Conservation (phyloP, 2,797 vertebrate genomes). For the Pteronotus mesoamericanus region DNA sequence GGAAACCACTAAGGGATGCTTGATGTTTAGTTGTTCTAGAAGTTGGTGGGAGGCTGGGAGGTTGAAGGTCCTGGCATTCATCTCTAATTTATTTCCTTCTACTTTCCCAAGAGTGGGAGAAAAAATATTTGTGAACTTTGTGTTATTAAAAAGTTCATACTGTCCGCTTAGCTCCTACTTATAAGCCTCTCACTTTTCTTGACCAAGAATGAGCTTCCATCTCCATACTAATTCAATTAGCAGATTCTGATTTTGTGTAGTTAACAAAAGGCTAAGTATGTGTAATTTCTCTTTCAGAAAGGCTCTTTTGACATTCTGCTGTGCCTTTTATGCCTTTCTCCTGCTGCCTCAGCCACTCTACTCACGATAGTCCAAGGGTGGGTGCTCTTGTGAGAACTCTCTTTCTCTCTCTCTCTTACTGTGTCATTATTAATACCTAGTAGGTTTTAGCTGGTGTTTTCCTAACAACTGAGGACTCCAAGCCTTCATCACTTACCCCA, state of each 20-base stretch:
- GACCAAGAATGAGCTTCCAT: background rate
- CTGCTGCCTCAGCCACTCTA: accelerated
- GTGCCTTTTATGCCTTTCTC: background rate
- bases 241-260: background rate
- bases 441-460: background rate
- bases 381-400: background rate
- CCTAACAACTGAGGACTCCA: background rate
- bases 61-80: slow-evolving; percentile 71
- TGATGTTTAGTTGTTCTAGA: slow-evolving; percentile 74
- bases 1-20: slow-evolving; percentile 59
- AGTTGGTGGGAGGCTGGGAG: slow-evolving; percentile 68
- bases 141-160: slow-evolving; percentile 54
- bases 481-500: background rate
- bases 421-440: background rate
- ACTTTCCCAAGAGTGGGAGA: slow-evolving; percentile 72
- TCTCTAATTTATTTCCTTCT: slow-evolving; percentile 74
- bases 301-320: background rate
- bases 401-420: background rate
- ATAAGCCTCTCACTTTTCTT: background rate
- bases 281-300: background rate
- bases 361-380: background rate
- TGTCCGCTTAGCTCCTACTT: slow-evolving; percentile 30
- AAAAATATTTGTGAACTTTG: slow-evolving; percentile 67
- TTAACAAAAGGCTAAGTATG: background rate
- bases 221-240: background rate